A percentile compares a stretch with the other conserved stretches of the same genome.
These are phyloP conservation scores for Catamblyrhynchus diadema DNA, from an alignment of 2,797 vertebrate genomes.

Conservation along the genomic window DNA sequence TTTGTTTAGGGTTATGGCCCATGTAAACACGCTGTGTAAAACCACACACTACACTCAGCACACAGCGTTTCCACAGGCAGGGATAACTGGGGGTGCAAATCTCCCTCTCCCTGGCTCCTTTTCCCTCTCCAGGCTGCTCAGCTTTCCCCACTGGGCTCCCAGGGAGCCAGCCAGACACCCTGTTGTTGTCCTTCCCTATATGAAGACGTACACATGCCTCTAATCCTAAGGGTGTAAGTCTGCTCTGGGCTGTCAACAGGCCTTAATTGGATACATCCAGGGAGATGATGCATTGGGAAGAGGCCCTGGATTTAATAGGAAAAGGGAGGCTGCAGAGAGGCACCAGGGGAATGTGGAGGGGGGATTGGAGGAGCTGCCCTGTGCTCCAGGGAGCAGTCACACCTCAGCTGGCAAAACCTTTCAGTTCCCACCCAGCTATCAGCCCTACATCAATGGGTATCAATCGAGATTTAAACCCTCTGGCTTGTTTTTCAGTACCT, in stretches of 20 bases:
- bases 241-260: constrained; percentile 54
- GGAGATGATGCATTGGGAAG: constrained; percentile 52
- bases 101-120: not conserved
- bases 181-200: not conserved
- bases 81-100: not conserved
- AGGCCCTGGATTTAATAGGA: not conserved
- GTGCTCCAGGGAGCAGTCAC: not conserved
- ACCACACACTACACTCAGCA: not conserved
- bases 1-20: constrained; percentile 4
- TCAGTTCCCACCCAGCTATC: not conserved
- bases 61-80: not conserved
- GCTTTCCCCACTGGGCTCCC: not conserved
- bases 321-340: not conserved
- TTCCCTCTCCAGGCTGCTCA: not conserved
- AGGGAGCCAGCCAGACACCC: not conserved
- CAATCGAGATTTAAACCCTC: not conserved
- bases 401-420: not conserved
- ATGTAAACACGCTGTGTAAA: not conserved
- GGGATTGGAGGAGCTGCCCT: not conserved
- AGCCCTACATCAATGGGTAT: not conserved
- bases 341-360: not conserved
- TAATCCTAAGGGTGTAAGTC: constrained; percentile 21
- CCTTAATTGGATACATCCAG: constrained; percentile 57
- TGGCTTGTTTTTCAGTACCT: not conserved
- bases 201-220: constrained; percentile 16